A percentile compares a stretch with the other conserved stretches of the same genome.
Evolutionary conservation across 2,113 vertebrate species (phyloP).

Genomic region (Esox niger): DNA sequence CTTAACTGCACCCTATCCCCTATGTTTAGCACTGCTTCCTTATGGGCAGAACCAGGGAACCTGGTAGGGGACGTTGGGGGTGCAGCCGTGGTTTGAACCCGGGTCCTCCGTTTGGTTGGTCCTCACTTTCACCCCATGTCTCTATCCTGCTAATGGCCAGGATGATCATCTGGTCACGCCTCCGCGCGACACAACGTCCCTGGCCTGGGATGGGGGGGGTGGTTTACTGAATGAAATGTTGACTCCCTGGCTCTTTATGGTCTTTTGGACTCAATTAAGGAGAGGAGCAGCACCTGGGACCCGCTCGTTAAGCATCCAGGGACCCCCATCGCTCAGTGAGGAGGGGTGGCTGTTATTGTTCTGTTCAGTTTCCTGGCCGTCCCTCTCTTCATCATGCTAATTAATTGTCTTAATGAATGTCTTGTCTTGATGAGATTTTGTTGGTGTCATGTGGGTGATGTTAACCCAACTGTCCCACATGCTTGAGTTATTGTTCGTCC

Average conservation of each 20-base stretch:
- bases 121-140: neutral
- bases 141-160: slow-evolving; percentile 55
- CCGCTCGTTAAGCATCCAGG: slow-evolving; percentile 42
- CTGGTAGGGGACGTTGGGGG: no score
- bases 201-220: slow-evolving; percentile 26
- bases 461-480: no score
- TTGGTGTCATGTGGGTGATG: no score
- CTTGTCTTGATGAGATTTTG: slow-evolving; percentile 9
- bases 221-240: slow-evolving; percentile 61
- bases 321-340: neutral
- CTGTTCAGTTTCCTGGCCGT: slow-evolving; percentile 47
- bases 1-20: no score
- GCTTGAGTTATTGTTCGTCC: no score
- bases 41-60: no score
- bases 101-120: no score
- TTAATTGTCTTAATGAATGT: slow-evolving; percentile 59
- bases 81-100: neutral
- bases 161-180: slow-evolving; percentile 59
- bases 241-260: slow-evolving; percentile 45
- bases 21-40: no score
- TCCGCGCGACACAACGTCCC: neutral
- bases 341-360: slow-evolving; percentile 33
- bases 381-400: slow-evolving; percentile 47
- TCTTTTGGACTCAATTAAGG: slow-evolving; percentile 62
- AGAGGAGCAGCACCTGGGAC: slow-evolving; percentile 61